Percentiles rank a stretch among this genome's conserved stretches.
phyloP scores from a whole-genome alignment of 2,113 vertebrate species.

The Danionella cerebrum region DNA sequence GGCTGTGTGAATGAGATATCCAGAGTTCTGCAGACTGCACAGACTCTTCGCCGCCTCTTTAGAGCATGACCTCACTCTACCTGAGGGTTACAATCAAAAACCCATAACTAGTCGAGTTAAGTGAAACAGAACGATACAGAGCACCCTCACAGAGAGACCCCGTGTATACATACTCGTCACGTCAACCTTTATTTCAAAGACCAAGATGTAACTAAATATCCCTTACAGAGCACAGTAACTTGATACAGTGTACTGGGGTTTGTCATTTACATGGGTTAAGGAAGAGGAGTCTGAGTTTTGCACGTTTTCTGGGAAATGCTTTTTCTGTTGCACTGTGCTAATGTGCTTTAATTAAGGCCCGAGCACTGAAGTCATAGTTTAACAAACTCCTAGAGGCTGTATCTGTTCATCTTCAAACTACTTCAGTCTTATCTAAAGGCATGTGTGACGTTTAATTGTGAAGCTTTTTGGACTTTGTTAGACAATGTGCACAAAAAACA shows the following conservation, averaged over 20 bases:
- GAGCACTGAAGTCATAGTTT: background rate
- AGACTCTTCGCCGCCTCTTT: constrained; percentile 6
- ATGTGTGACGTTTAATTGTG: no score
- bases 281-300: no score
- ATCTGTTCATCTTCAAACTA: no score
- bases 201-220: constrained; percentile 11
- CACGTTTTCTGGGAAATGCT: constrained; percentile 11
- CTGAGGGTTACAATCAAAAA: background rate
- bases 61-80: background rate
- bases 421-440: no score
- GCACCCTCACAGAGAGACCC: background rate
- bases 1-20: constrained; percentile 42
- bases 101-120: background rate
- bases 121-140: background rate
- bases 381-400: no score
- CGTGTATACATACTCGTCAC: background rate
- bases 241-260: constrained; percentile 14
- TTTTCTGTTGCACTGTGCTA: background rate
- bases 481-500: no score
- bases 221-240: background rate
- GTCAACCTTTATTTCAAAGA: background rate
- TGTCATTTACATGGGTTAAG: constrained; percentile 25
- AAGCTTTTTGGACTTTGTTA: no score
- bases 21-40: constrained; percentile 35
- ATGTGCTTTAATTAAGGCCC: constrained; percentile 10